Base-by-base conservation (phyloP, 2,797 vertebrate species). In the Pseudochromis fuscus region DNA sequence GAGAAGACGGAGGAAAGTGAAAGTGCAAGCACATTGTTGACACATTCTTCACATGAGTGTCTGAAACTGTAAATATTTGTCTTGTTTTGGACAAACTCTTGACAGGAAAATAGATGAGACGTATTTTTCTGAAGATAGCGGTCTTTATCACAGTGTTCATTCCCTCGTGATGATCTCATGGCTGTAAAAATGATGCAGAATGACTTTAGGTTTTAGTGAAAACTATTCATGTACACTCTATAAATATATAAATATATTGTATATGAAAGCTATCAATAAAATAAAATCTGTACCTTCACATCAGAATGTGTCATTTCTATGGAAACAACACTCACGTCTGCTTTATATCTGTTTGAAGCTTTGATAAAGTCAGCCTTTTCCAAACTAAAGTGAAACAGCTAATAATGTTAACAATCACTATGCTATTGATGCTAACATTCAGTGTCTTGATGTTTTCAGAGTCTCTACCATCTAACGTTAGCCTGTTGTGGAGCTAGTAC, bases 71-170 rank as follows among this genome's bases (percentile, higher is more conserved):
- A 93, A 87, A 92, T 93, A 92, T 28, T 56, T 52, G 15, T 45
- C 66, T 71, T 64, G 5, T 61, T 81, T 86, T 70, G 42, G 84
- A 87, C 76, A 79, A 87, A 75, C 75, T 88, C 74, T 88, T 42
- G 76, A 60, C 74, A 72, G 75, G 69, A 68, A 78, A 31, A 87
- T 48, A 71, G 49, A 81, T 46, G 67, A 85, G 72, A 88, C 87
- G 83, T 94, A 93, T 94, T 94, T 94, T 93, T 94, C 88, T 92
- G 87, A 87, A 87, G 75, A 79, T 75, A 73, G 76, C 84, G 76
- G 72, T 82, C 68, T 85, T 88, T 81, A 81, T 88, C 88, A 81
- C 71, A 44, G 76, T 79, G 85, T 90, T 91, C 88, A 92, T 92
- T 93, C 88, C 88, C 85, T 88, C 49, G 67, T 73, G 67, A 85